Conservation (phyloP, 2,888 invertebrate genomes). For the Stictocephala bisonia region DNA sequence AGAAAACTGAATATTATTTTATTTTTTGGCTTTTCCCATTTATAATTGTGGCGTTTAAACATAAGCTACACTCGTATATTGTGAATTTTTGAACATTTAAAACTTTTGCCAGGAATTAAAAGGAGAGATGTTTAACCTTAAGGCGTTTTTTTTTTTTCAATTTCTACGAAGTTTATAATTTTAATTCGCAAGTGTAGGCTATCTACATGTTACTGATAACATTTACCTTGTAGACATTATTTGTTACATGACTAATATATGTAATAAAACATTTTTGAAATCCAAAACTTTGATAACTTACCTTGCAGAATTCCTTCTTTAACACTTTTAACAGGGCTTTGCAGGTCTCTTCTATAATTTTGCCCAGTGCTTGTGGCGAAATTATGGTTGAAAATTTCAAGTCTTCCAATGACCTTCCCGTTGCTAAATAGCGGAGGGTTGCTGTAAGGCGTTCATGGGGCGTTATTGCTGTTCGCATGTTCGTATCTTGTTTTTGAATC, state of each 20-base stretch:
- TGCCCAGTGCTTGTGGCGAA: conserved; percentile 29
- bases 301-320: conserved; percentile 34
- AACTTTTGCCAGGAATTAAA: too few relatives aligned
- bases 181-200: too few relatives aligned
- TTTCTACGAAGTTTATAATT: too few relatives aligned
- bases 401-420: conserved; percentile 42
- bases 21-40: too few relatives aligned
- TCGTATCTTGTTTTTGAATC: conserved; percentile 49
- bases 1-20: too few relatives aligned
- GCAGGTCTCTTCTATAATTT: conserved; percentile 39
- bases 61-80: too few relatives aligned
- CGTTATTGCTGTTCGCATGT: conserved; percentile 47
- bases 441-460: conserved; percentile 47
- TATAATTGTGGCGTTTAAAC: too few relatives aligned
- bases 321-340: conserved; percentile 33
- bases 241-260: conserved; percentile 12
- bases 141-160: too few relatives aligned
- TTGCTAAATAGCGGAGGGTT: conserved; percentile 49
- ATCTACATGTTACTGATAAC: too few relatives aligned
- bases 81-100: too few relatives aligned
- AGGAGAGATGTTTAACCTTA: too few relatives aligned
- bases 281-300: conserved; percentile 20
- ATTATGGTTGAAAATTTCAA: conserved; percentile 32
- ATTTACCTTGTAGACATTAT: not conserved
- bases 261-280: conserved; percentile 20